Evolutionary conservation across 1,140 invertebrate species (phyloP).

Genomic region (Doryteuthis pealeii): DNA sequence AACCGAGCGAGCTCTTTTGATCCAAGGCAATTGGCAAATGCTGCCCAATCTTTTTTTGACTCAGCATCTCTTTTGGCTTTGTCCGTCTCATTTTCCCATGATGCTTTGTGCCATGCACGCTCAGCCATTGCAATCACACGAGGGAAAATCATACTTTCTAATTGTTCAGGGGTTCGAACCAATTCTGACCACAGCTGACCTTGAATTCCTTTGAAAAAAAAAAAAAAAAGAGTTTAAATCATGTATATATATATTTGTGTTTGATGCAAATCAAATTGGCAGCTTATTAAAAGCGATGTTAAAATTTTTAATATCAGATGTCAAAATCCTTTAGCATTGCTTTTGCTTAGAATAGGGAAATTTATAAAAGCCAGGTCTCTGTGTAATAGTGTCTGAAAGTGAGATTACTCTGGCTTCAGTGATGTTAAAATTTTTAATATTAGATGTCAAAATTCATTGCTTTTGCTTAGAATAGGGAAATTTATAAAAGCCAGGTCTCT

Average conservation of each 20-base stretch:
- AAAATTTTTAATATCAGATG: constrained; percentile 1
- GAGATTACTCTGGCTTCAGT: too few relatives aligned
- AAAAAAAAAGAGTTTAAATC: neutral
- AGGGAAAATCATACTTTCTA: constrained; percentile 48
- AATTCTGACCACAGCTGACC: constrained; percentile 48
- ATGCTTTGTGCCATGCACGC: constrained; percentile 46
- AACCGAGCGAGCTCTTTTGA: constrained; percentile 43
- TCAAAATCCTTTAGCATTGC: too few relatives aligned
- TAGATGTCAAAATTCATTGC: too few relatives aligned
- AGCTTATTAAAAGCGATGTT: neutral
- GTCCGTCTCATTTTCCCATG: constrained; percentile 39
- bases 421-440: too few relatives aligned
- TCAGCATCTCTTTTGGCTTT: constrained; percentile 12
- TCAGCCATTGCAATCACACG: constrained; percentile 48
- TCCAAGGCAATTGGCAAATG: constrained; percentile 38
- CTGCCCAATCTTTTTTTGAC: constrained; percentile 34
- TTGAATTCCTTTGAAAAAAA: constrained; percentile 34
- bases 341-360: too few relatives aligned
- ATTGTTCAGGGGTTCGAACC: constrained; percentile 39
- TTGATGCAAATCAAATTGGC: too few relatives aligned
- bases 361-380: too few relatives aligned
- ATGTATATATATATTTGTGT: too few relatives aligned
- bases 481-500: too few relatives aligned
- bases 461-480: too few relatives aligned
- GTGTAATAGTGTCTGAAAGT: too few relatives aligned